Evolutionary conservation across 2,888 invertebrate genomes (phyloP), one percentile per base, ranked within the genome.

Genomic region (Ophion slaviceki): DNA sequence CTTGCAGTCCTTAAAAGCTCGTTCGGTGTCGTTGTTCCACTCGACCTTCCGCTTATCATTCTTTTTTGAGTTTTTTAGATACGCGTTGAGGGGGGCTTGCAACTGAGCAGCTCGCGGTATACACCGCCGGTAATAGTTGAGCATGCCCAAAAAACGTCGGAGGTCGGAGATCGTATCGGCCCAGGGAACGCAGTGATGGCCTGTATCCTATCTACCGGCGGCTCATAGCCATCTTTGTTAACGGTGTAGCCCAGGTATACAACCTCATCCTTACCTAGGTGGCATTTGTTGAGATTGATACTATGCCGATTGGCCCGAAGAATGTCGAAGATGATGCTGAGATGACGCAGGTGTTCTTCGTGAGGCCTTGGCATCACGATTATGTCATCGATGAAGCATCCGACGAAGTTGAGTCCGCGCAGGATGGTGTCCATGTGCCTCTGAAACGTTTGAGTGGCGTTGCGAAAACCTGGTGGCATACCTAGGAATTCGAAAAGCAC

Each of bases 211-310:
- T 84, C 62, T 5, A 80, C 75, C 0, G 66, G 17, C 10, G 79
- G 76, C 7, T 24, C n/a, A n/a, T 85, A 89, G 0, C 88, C 88
- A 0, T 71, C 57, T 40, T 77, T 75, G 2, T 71, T 71, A 1
- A 85, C 79, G 5, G 53, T 17, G 14, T 82, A 84, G 3, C 85
- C 82, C 10, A 84, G 61, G 80, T 84, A 88, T 14, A 64, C 40
- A 14, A 86, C 83, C 66, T 87, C 61, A 0, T 71, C 11, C 53
- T 71, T 7, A 10, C 87, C 85, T 40, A 87, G 70, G 8, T 24
- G 11, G 57, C 82, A 82, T 76, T 87, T 86, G 24, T 28, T 67
- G 1, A 45, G 28, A 45, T 79, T 83, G 20, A 83, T 78, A 24
- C 7, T n/a, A 0, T 70, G 36, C 14, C 17, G 14, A 40, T 77